phyloP scores from a whole-genome alignment of 2,888 invertebrate genomes.

The Invenusta paracnida region DNA sequence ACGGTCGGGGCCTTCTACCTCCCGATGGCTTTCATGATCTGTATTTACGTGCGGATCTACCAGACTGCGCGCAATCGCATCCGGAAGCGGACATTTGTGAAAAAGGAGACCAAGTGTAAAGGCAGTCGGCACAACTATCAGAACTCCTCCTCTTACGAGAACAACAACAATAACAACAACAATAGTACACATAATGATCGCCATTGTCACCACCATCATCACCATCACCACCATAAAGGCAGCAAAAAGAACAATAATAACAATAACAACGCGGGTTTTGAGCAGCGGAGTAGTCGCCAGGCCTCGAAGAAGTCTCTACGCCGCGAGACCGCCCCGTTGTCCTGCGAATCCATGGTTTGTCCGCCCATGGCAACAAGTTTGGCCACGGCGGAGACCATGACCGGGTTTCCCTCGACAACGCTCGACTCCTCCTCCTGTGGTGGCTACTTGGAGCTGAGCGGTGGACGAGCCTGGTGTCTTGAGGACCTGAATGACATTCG shows the following conservation, averaged over 20 bases:
- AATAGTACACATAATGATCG: too few species aligned
- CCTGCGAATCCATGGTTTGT: not conserved
- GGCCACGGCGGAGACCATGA: not conserved
- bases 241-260: not conserved
- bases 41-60: slow-evolving; percentile 92
- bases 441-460: not conserved
- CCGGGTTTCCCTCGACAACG: not conserved
- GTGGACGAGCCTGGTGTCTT: not conserved
- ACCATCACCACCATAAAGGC: too few species aligned
- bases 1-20: slow-evolving; percentile 95
- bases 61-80: slow-evolving; percentile 83
- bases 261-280: not conserved
- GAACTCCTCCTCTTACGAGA: not conserved
- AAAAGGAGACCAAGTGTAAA: not conserved
- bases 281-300: not conserved
- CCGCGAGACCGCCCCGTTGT: not conserved
- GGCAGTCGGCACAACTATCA: not conserved
- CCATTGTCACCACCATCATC: too few species aligned
- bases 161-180: not conserved
- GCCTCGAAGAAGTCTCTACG: not conserved
- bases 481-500: not conserved
- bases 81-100: slow-evolving; percentile 57
- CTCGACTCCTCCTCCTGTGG: not conserved
- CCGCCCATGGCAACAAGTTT: not conserved
- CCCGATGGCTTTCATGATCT: slow-evolving; percentile 84